phyloP scores from a whole-genome alignment of 2,797 vertebrate genomes.

The Synaphobranchus kaupii region DNA sequence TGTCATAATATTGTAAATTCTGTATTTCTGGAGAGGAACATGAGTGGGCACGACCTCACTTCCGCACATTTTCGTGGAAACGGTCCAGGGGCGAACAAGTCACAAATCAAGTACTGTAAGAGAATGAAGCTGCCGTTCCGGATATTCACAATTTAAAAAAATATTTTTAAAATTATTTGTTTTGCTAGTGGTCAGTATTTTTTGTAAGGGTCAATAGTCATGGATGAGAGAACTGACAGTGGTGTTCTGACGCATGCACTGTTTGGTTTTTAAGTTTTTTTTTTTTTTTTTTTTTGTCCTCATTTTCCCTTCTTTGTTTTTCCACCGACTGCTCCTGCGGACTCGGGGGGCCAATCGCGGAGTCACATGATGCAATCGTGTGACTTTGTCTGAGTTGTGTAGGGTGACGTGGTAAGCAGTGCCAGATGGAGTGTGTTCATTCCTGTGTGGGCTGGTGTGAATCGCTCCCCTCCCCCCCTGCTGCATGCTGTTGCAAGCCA shows the following conservation, averaged over 20 bases:
- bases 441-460: background rate
- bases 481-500: slow-evolving; percentile 1
- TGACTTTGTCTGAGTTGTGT: slow-evolving; percentile 51
- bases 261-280: background rate
- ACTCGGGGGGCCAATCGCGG: slow-evolving; percentile 43
- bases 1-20: background rate
- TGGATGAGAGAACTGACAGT: background rate
- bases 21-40: slow-evolving; percentile 15
- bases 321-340: slow-evolving; percentile 34
- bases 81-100: background rate
- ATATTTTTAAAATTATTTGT: background rate
- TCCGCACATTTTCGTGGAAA: background rate
- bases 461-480: background rate
- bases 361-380: slow-evolving; percentile 57
- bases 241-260: background rate
- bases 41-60: background rate
- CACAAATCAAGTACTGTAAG: background rate
- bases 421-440: slow-evolving; percentile 35
- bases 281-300: slow-evolving; percentile 25
- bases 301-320: slow-evolving; percentile 43
- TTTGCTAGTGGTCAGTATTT: background rate
- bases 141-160: background rate
- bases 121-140: background rate
- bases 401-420: slow-evolving; percentile 87
- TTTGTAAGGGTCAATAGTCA: background rate